Evolutionary conservation across 2,797 vertebrate genomes (phyloP).

Genomic region (Neosilurus mollespiculum): DNA sequence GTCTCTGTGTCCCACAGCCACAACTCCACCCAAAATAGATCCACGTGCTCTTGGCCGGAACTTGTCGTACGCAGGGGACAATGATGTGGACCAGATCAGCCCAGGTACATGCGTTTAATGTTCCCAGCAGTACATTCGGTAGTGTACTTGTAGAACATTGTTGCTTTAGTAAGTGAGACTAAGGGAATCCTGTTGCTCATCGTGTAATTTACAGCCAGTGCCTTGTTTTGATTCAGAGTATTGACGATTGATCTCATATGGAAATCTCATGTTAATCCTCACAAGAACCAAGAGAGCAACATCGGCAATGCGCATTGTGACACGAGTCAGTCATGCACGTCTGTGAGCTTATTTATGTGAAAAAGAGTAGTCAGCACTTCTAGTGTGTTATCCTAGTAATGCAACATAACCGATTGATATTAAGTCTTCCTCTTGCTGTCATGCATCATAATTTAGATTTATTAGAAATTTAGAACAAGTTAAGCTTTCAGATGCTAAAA

Average conservation of each 20-base stretch:
- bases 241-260: background rate
- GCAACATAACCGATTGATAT: background rate
- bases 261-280: background rate
- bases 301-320: too few species aligned
- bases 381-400: background rate
- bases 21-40: slow-evolving; percentile 88
- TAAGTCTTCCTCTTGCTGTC: background rate
- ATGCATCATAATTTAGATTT: background rate
- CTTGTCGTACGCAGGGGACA: slow-evolving; percentile 85
- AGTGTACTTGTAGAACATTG: background rate
- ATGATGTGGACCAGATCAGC: slow-evolving; percentile 81
- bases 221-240: background rate
- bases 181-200: background rate
- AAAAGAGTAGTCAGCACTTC: background rate
- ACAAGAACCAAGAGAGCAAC: background rate
- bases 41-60: slow-evolving; percentile 81
- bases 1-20: slow-evolving; percentile 84
- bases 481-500: background rate
- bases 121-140: background rate
- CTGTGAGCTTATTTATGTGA: background rate
- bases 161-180: background rate
- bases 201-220: background rate
- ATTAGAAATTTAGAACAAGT: background rate
- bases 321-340: background rate
- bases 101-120: slow-evolving; percentile 75